Evolutionary conservation across 2,888 invertebrate species (phyloP), one percentile per base, ranked within the genome.

Genomic region (Fissipunctia ypsillon): DNA sequence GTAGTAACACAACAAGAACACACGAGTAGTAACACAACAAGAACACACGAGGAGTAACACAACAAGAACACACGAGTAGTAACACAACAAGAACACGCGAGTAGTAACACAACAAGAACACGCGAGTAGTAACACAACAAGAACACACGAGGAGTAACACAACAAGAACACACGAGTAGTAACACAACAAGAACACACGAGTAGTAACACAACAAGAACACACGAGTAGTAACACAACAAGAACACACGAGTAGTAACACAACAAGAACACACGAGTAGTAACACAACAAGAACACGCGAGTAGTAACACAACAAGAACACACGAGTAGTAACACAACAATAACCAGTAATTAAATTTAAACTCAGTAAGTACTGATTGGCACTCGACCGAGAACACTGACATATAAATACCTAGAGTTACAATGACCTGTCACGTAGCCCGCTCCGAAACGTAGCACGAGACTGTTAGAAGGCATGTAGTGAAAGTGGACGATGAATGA

Each of bases 341-440:
- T n/a, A 25, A 52, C 14, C 43, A 25, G 31, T 60, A 9, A 50
- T 71, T 73, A 2, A 31, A 31, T 31, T 31, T 57, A 45, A 38
- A 60, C 35, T 56, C 57, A 14, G 25, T 45, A 43, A 14, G 16
- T 45, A 28, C 45, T 79, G 71, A 77, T 76, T 72, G 63, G 28
- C 67, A 68, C 69, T 72, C 70, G 82, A 75, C 72, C 69, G 63
- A 65, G 28, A 57, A 31, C 54, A 28, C 48, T 52, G 70, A 72
- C 74, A 57, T 25, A 63, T 35, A 70, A 64, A 63, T 72, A 66
- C 19, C 45, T 52, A 67, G 50, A 61, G 72, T 59, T 64, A 70
- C 81, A 80, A 71, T 45, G 84, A 80, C 84, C 84, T 70, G 52
- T n/a, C 41, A 31, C 56, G 43, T 45, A 16, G n/a, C 3, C 48